Conservation (phyloP, 1,140 invertebrate genomes). For the Anoplolepis gracilipes region DNA sequence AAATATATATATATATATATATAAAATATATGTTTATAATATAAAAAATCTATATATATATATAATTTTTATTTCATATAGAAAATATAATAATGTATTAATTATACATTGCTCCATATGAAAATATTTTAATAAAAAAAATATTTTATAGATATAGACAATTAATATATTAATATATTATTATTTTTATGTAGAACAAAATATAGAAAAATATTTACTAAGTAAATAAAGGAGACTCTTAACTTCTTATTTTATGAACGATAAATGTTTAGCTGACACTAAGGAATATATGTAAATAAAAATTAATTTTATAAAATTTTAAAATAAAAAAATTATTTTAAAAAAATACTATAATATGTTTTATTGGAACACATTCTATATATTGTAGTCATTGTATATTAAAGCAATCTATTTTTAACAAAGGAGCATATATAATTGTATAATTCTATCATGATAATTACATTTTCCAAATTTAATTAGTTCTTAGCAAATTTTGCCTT, state of each 20-base stretch:
- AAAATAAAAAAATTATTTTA: neutral
- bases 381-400: neutral
- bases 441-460: neutral
- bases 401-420: neutral
- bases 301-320: neutral
- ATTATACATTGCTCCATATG: no score
- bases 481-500: neutral
- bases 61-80: no score
- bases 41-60: no score
- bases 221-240: neutral
- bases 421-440: neutral
- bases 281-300: neutral
- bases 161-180: neutral
- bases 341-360: neutral
- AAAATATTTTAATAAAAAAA: no score
- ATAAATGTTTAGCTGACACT: neutral
- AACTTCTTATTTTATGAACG: neutral
- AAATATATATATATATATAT: no score
- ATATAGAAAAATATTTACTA: neutral
- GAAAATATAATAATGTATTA: no score
- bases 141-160: no score
- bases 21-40: no score
- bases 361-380: neutral
- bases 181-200: neutral
- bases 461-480: neutral